These are phyloP conservation scores for Dynastes tityus DNA, from an alignment of 2,888 invertebrate genomes.

Conservation along the genomic window DNA sequence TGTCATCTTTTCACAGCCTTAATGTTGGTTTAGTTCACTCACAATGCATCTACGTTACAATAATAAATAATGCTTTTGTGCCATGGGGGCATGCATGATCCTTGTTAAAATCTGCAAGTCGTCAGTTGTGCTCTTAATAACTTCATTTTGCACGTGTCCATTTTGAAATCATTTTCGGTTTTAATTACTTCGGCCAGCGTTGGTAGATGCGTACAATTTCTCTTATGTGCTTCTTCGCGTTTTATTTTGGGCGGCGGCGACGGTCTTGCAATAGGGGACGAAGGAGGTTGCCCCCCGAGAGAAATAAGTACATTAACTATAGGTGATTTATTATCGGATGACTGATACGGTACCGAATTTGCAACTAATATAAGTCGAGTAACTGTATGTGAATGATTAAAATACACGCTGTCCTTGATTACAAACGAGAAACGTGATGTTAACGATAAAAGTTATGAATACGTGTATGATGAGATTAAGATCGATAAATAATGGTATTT, in stretches of 20 bases:
- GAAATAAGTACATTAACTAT: slow-evolving; percentile 3
- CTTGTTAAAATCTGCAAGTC: slow-evolving; percentile 57
- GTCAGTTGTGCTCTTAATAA: slow-evolving; percentile 56
- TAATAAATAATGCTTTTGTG: slow-evolving; percentile 59
- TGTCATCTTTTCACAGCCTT: slow-evolving; percentile 61
- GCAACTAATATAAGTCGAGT: not conserved
- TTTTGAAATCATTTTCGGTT: slow-evolving; percentile 51
- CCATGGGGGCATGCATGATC: slow-evolving; percentile 53
- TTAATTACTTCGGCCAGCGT: slow-evolving; percentile 49
- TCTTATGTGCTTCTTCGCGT: not conserved
- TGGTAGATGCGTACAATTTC: not conserved
- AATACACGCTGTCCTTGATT: not conserved
- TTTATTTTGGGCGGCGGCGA: slow-evolving; percentile 12
- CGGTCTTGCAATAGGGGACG: not conserved
- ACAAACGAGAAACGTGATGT: not conserved
- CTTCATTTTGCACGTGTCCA: slow-evolving; percentile 56
- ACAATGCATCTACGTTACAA: slow-evolving; percentile 60
- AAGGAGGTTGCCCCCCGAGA: not conserved
- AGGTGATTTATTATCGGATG: slow-evolving; percentile 44
- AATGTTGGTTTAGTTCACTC: slow-evolving; percentile 60
- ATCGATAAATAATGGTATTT: slow-evolving; percentile 1
- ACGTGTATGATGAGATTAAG: not conserved
- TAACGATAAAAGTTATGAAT: slow-evolving; percentile 16
- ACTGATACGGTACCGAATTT: slow-evolving; percentile 20
- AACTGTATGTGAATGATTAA: slow-evolving; percentile 21